Conservation (phyloP, 2,797 vertebrate genomes). For the Poeciliopsis presidionis region DNA sequence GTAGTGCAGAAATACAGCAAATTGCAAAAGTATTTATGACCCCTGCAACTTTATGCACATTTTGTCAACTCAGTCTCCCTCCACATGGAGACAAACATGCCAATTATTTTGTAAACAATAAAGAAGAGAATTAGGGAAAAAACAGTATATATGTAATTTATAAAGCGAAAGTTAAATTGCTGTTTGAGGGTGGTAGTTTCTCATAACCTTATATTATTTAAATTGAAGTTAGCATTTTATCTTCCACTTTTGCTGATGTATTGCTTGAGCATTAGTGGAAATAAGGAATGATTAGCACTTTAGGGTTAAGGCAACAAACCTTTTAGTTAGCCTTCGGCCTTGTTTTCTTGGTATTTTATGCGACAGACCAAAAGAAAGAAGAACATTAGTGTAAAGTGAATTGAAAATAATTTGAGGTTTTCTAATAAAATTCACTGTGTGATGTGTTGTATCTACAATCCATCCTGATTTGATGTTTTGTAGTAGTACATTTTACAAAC, state of each 20-base stretch:
- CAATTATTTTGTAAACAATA: too few relatives aligned
- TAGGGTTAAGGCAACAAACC: neutral
- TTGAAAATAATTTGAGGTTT: neutral
- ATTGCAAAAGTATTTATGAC: neutral
- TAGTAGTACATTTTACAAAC: neutral
- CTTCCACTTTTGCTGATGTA: neutral
- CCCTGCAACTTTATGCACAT: neutral
- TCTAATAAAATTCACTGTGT: neutral
- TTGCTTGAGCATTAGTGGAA: neutral
- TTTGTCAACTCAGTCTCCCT: neutral
- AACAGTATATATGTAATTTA: neutral
- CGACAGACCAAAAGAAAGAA: neutral
- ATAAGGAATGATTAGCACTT: neutral
- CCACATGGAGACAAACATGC: neutral
- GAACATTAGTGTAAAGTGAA: neutral
- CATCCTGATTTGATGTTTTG: neutral
- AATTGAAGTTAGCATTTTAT: neutral
- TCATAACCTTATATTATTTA: neutral
- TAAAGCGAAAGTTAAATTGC: neutral
- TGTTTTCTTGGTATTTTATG: neutral
- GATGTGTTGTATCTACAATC: neutral
- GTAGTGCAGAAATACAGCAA: constrained; percentile 19
- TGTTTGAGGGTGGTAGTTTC: neutral
- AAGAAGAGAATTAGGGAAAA: too few relatives aligned
- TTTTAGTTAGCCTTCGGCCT: neutral